Base-by-base conservation (phyloP, 2,797 vertebrate species). In the Chanos chanos region DNA sequence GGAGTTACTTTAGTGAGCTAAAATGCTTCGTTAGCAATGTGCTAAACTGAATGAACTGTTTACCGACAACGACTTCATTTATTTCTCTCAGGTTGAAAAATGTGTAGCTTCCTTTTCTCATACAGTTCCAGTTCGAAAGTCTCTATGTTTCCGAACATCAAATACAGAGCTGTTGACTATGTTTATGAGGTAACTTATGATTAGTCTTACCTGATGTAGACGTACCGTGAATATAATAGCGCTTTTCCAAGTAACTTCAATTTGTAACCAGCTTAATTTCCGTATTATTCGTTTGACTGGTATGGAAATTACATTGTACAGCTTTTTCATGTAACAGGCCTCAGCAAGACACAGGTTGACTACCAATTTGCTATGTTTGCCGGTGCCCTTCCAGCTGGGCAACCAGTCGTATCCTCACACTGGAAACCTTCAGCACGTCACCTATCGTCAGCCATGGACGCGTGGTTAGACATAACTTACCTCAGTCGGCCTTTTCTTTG, bases 381-480 rank as follows among this genome's bases (percentile, higher is more conserved):
- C 90, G 1, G 8, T 77, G 13, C 88, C 87, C 1, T 79, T 82
- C 41, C 24, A 80, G 4, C 18, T 75, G 2, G 66, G 66, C 5
- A 48, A 56, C 30, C 36, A 50, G 40, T 48, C 55, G 1, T 87
- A 82, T 58, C 76, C 81, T 2, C 82, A 87, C 61, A 66, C 56
- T 15, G 85, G 82, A 0, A 58, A 34, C 5, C 66, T 86, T 28
- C 51, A 72, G 21, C 80, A 85, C 0, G 71, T 31, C 28, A 68
- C 77, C 22, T 90, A 87, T 76, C 81, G 89, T 57, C 80, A 58
- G 0, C 87, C 87, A 1, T 91, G 88, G 89, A 60, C 69, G 68
- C 77, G 79, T 81, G 89, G 86, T 79, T 25, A 16, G 7, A 47
- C 4, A 6, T 28, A n/a, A n/a, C n/a, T n/a, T n/a, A n/a, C n/a